Base-by-base conservation (phyloP, 2,888 invertebrate genomes). In the Coelopa pilipes region DNA sequence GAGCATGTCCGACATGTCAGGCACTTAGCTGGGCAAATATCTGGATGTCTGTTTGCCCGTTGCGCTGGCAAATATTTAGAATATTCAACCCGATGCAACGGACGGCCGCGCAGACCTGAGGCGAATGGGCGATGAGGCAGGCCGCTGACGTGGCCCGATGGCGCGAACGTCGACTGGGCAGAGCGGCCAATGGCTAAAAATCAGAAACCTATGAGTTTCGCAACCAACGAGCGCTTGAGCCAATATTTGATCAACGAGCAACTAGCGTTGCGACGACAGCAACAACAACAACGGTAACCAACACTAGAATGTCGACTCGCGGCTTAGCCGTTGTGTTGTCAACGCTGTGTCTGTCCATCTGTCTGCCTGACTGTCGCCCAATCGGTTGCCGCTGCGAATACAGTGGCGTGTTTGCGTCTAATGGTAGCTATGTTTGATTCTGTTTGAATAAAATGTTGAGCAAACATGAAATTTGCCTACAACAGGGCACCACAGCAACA, bases 401-500 rank as follows among this genome's bases (percentile, higher is more conserved):
- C 53, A 63, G 24, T 71, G 62, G 50, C 63, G 24, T 71, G 53
- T 71, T 71, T 71, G 70, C 62, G 70, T 71, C 49, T 34, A 62
- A 70, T 70, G 60, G 60, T 63, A 71, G 70, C 70, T 62, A 34
- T 71, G 71, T 71, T 71, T 65, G 63, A 53, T 65, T 15, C n/a
- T 47, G 9, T 70, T 24, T 63, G 47, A 49, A 19, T 21, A 47
- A 46, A 55, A 65, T 71, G 46, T 65, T 53, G 13, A 50, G 55
- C 45, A 53, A 65, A 65, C 46, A 65, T 65, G 17, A 17, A 19
- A 66, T 17, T 15, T 46, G 57, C 11, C 15, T 15, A n/a, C 49
- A 59, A 45, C 46, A 57, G 13, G 17, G 21, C 21, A 63, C 45
- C 63, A 63, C 24, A 12, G 12, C 60, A 11, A 63, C 63, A 24